Percentiles rank a stretch among this genome's conserved stretches.
phyloP scores from a whole-genome alignment of 2,888 invertebrate species.

The Drosophila macrospina region DNA sequence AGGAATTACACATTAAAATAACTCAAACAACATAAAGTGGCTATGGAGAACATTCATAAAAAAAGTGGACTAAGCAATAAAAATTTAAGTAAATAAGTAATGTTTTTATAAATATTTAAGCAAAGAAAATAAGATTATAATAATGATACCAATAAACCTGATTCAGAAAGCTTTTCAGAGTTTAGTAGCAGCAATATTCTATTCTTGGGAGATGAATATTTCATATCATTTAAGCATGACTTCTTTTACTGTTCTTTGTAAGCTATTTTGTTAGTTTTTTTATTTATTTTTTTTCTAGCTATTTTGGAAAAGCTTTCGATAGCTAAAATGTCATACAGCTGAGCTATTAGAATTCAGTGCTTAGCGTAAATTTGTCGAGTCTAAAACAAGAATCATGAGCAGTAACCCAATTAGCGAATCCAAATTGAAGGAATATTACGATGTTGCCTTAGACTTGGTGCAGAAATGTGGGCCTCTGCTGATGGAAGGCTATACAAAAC shows the following conservation, averaged over 20 bases:
- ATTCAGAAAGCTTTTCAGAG: neutral
- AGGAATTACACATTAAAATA: no score
- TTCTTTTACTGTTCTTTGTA: conserved; percentile 7
- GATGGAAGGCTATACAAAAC: conserved; percentile 80
- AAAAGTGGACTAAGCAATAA: neutral
- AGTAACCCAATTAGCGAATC: conserved; percentile 49
- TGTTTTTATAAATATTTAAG: neutral
- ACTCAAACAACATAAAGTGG: no score
- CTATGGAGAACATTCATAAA: no score
- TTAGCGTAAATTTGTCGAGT: conserved; percentile 27
- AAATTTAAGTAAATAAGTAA: neutral
- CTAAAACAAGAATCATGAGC: conserved; percentile 40
- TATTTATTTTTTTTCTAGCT: no score
- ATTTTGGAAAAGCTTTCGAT: conserved; percentile 41
- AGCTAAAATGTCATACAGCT: conserved; percentile 21
- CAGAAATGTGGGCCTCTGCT: conserved; percentile 82
- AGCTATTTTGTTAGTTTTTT: no score
- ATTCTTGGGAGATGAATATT: neutral
- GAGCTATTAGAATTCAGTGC: conserved; percentile 38
- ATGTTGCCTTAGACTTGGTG: conserved; percentile 81
- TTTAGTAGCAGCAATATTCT: neutral
- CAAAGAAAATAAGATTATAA: neutral
- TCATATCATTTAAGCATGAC: conserved; percentile 4
- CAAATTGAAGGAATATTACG: conserved; percentile 80
- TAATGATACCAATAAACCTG: neutral